Conservation (phyloP, 2,113 vertebrate genomes). For the Sorex araneus region DNA sequence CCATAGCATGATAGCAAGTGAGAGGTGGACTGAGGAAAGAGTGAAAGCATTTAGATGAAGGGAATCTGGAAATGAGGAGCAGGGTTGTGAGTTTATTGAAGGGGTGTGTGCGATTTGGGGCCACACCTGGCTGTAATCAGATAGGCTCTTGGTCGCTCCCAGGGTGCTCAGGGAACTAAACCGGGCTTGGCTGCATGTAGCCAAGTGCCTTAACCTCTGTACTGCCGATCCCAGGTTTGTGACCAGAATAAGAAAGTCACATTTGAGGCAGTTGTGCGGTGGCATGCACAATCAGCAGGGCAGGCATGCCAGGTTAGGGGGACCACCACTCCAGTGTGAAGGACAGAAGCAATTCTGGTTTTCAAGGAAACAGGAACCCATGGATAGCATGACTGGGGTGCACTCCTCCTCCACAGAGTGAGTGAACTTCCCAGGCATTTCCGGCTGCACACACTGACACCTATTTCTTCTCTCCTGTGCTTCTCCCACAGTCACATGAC, state of each 20-base stretch:
- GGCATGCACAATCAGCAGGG: neutral
- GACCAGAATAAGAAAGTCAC: neutral
- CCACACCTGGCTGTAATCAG: no score
- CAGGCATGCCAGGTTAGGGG: neutral
- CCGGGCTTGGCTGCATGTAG: no score
- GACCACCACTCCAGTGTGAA: neutral
- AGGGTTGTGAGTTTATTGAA: no score
- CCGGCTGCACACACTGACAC: constrained; percentile 57
- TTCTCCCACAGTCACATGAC: constrained; percentile 93
- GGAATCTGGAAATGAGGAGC: neutral
- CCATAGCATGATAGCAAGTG: neutral
- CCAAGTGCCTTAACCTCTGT: no score
- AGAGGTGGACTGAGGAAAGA: neutral
- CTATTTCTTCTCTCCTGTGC: constrained; percentile 82
- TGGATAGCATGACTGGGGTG: neutral
- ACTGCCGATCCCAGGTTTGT: neutral
- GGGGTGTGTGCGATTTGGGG: no score
- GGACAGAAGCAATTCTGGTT: neutral
- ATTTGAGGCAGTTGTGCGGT: neutral
- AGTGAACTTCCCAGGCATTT: neutral
- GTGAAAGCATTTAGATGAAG: neutral
- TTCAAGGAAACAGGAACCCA: neutral
- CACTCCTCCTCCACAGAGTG: neutral
- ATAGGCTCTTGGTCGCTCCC: no score
- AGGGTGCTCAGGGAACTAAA: no score